These are phyloP conservation scores for Caenorhabditis drosophilae DNA, from an alignment of 2,888 invertebrate species.

Conservation along the genomic window DNA sequence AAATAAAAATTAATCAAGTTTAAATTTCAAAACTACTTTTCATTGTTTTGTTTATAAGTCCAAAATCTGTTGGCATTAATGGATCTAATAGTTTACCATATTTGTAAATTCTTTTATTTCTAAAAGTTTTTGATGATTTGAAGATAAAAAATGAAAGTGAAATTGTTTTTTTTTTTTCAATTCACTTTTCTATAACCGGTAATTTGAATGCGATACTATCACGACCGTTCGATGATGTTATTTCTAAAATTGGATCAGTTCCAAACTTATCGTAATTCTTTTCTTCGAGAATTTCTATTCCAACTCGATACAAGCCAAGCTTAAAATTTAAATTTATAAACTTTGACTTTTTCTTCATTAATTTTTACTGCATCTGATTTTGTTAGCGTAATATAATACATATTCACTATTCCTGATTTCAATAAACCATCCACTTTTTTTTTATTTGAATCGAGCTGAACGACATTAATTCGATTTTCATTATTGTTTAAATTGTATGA, in stretches of 20 bases:
- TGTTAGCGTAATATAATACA: conserved; percentile 3
- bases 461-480: no score
- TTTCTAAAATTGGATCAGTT: conserved; percentile 10
- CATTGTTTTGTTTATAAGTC: not conserved
- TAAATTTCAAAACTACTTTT: no score
- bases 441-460: no score
- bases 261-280: not conserved
- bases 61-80: conserved; percentile 11
- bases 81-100: conserved; percentile 23
- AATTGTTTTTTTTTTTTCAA: no score
- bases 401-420: not conserved
- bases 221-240: conserved; percentile 19
- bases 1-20: conserved; percentile 2
- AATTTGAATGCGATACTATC: conserved; percentile 17
- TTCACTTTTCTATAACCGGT: conserved; percentile 7
- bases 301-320: conserved; percentile 8
- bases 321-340: not conserved
- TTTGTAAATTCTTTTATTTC: conserved; percentile 1
- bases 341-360: not conserved
- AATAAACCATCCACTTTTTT: no score
- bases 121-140: no score
- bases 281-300: conserved; percentile 4
- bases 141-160: no score
- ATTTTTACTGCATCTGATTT: conserved; percentile 7
- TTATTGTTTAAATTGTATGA: no score